phyloP scores from a whole-genome alignment of 2,797 vertebrate species.

The Anisognathus igniventris region DNA sequence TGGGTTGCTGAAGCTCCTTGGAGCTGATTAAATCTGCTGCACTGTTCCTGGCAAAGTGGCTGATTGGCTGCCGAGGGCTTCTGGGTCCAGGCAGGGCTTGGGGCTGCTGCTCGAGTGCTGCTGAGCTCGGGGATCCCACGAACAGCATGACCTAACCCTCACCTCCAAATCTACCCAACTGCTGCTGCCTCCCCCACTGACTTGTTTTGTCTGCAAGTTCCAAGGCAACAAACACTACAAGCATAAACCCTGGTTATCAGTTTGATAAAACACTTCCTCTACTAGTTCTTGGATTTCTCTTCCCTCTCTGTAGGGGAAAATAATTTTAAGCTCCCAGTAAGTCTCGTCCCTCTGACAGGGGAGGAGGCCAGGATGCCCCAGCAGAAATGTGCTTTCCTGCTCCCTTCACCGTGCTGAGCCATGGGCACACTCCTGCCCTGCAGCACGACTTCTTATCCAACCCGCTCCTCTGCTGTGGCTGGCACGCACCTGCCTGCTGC shows the following conservation, averaged over 20 bases:
- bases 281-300: neutral
- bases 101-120: neutral
- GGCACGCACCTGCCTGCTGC: neutral
- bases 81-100: accelerated
- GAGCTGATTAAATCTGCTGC: accelerated
- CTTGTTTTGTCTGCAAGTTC: neutral
- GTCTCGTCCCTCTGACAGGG: accelerated
- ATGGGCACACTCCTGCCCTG: accelerated
- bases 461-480: accelerated
- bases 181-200: neutral
- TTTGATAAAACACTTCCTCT: neutral
- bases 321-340: neutral
- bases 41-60: neutral
- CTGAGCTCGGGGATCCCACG: neutral
- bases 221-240: neutral
- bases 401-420: accelerated
- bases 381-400: accelerated
- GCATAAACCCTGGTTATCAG: neutral
- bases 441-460: neutral
- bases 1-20: neutral
- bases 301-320: neutral
- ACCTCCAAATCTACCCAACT: too few species aligned
- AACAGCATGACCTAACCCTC: neutral
- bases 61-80: neutral
- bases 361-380: neutral